phyloP scores from a whole-genome alignment of 1,140 invertebrate genomes.

The Idris sp. region DNA sequence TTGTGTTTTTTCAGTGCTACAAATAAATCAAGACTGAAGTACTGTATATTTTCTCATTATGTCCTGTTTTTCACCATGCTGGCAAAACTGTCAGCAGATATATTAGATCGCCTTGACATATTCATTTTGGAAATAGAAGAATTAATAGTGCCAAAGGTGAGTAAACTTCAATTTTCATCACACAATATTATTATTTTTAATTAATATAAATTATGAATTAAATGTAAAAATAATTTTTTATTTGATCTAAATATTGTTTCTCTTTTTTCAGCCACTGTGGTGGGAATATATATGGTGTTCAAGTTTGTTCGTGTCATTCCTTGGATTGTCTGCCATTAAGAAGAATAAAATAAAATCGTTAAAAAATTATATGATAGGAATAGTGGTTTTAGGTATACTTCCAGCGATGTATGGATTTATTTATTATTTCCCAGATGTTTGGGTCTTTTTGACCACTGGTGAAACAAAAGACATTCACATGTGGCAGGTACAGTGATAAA shows the following conservation, averaged over 20 bases:
- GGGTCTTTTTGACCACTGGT: conserved; percentile 86
- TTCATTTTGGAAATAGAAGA: conserved; percentile 96
- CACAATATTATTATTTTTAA: too few relatives aligned
- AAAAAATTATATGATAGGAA: conserved; percentile 89
- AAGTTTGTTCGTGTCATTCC: conserved; percentile 90
- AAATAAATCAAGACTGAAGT: conserved; percentile 94
- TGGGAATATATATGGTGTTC: conserved; percentile 98
- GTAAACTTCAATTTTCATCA: too few relatives aligned
- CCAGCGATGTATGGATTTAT: conserved; percentile 89
- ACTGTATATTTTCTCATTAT: conserved; percentile 95
- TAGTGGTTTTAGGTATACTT: conserved; percentile 86
- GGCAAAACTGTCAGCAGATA: conserved; percentile 93
- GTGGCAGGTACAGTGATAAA: conserved; percentile 86
- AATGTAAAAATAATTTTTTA: too few relatives aligned
- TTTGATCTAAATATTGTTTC: too few relatives aligned
- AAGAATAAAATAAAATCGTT: conserved; percentile 89
- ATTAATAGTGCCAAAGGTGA: conserved; percentile 92
- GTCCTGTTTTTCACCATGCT: conserved; percentile 93
- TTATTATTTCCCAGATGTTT: conserved; percentile 92
- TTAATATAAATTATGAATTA: too few relatives aligned
- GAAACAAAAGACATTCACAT: conserved; percentile 83
- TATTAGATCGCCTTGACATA: conserved; percentile 93
- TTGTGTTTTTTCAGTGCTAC: conserved; percentile 90
- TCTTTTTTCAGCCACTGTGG: conserved; percentile 84
- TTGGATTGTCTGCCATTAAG: conserved; percentile 91